phyloP scores from a whole-genome alignment of 2,113 vertebrate genomes.

The Tupaia tana region DNA sequence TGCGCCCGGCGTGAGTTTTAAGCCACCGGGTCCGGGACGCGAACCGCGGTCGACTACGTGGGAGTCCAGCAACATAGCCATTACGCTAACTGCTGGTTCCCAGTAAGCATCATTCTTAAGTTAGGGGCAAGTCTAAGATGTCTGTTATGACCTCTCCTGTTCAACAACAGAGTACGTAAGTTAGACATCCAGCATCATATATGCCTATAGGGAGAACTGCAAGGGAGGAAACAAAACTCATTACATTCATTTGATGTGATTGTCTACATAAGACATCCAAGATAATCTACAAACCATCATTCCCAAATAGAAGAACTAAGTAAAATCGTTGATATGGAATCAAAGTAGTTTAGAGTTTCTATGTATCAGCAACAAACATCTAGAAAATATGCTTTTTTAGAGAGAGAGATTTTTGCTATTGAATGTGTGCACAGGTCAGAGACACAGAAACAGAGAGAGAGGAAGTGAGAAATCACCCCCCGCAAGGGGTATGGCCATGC shows the following conservation, averaged over 20 bases:
- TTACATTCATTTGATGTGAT: neutral
- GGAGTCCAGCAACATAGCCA: too few relatives aligned
- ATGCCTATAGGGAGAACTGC: neutral
- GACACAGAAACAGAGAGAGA: too few relatives aligned
- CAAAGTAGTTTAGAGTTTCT: neutral
- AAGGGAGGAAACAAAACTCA: neutral
- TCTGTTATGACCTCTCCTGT: neutral
- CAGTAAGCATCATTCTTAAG: neutral
- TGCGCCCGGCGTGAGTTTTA: too few relatives aligned
- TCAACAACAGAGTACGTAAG: neutral
- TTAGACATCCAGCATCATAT: neutral
- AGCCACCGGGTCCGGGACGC: too few relatives aligned
- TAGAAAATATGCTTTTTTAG: neutral
- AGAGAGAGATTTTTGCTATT: too few relatives aligned
- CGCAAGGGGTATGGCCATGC: too few relatives aligned
- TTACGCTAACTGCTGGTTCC: too few relatives aligned
- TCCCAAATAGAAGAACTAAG: neutral
- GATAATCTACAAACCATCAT: neutral
- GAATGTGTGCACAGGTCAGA: too few relatives aligned
- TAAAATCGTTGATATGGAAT: neutral
- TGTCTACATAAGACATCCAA: neutral
- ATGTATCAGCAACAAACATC: neutral
- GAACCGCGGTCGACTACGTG: too few relatives aligned
- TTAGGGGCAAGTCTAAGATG: neutral
- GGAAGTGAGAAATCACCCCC: too few relatives aligned